Conservation (phyloP, 1,140 invertebrate species). For the Calephelis nemesis region DNA sequence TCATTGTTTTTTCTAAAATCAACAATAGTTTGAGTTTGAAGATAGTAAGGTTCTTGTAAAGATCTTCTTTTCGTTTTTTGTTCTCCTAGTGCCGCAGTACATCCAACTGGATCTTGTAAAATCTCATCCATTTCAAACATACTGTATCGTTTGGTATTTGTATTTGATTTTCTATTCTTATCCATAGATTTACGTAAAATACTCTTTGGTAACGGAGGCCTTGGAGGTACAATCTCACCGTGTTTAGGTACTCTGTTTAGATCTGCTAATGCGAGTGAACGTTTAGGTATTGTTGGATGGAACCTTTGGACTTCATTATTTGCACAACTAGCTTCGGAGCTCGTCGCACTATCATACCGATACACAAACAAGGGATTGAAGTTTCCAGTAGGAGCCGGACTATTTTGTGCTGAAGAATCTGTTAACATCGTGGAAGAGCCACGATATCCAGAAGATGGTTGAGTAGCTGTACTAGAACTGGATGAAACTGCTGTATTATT, state of each 20-base stretch:
- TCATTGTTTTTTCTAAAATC: slow-evolving; percentile 83
- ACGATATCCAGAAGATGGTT: slow-evolving; percentile 90
- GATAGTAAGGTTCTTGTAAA: slow-evolving; percentile 85
- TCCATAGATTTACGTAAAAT: slow-evolving; percentile 83
- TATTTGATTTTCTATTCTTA: slow-evolving; percentile 77
- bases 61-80: slow-evolving; percentile 84
- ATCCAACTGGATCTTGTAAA: slow-evolving; percentile 70
- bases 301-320: slow-evolving; percentile 68
- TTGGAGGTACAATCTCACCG: slow-evolving; percentile 81
- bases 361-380: slow-evolving; percentile 89
- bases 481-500: slow-evolving; percentile 83
- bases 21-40: slow-evolving; percentile 80
- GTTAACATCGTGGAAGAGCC: slow-evolving; percentile 91
- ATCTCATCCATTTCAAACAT: slow-evolving; percentile 88
- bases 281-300: slow-evolving; percentile 81
- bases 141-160: slow-evolving; percentile 85
- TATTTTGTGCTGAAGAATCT: slow-evolving; percentile 85
- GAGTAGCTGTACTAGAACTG: slow-evolving; percentile 86
- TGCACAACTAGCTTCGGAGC: slow-evolving; percentile 82
- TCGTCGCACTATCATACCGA: slow-evolving; percentile 87
- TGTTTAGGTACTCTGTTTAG: slow-evolving; percentile 73
- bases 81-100: slow-evolving; percentile 73
- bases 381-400: slow-evolving; percentile 75
- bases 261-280: slow-evolving; percentile 83
- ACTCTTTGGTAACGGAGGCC: slow-evolving; percentile 85